Conservation (phyloP, 2,888 invertebrate genomes). For the Pseudococcus jackbeardsleyi region DNA sequence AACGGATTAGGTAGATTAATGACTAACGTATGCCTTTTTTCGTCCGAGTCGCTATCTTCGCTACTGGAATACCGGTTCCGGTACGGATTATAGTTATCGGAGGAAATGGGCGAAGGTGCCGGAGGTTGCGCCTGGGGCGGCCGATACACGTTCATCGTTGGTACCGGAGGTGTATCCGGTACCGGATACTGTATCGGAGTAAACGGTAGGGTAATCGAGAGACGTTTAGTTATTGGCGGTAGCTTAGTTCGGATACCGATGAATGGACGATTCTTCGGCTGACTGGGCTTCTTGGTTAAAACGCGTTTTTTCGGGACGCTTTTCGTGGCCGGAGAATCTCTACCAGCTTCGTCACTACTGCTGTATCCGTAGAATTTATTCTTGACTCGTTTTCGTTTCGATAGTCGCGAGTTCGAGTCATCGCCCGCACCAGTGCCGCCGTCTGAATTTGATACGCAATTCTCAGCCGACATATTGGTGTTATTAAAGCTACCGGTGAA, state of each 20-base stretch:
- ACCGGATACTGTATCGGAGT: neutral
- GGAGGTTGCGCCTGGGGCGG: neutral
- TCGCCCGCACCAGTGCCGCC: neutral
- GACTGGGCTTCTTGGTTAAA: constrained; percentile 21
- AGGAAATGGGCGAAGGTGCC: neutral
- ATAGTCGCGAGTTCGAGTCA: constrained; percentile 72
- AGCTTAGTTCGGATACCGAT: constrained; percentile 52
- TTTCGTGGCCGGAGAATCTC: neutral
- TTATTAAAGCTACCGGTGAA: neutral
- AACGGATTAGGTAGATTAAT: constrained; percentile 45
- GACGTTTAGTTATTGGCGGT: neutral
- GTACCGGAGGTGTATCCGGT: neutral
- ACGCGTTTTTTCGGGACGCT: constrained; percentile 50
- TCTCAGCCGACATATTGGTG: neutral
- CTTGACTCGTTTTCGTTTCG: constrained; percentile 84
- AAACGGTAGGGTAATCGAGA: neutral
- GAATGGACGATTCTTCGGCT: constrained; percentile 48
- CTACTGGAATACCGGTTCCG: constrained; percentile 30
- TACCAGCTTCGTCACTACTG: constrained; percentile 80
- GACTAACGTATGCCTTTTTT: constrained; percentile 53
- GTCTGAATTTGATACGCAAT: constrained; percentile 32
- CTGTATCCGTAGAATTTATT: constrained; percentile 91
- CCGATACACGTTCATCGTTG: neutral
- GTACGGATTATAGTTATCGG: constrained; percentile 8
- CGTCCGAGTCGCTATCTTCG: constrained; percentile 62